Evolutionary conservation across 92 coral and sea anemone genomes (phyloP), one percentile per base, ranked within the genome.

Genomic region (Pocillopora meandrina): DNA sequence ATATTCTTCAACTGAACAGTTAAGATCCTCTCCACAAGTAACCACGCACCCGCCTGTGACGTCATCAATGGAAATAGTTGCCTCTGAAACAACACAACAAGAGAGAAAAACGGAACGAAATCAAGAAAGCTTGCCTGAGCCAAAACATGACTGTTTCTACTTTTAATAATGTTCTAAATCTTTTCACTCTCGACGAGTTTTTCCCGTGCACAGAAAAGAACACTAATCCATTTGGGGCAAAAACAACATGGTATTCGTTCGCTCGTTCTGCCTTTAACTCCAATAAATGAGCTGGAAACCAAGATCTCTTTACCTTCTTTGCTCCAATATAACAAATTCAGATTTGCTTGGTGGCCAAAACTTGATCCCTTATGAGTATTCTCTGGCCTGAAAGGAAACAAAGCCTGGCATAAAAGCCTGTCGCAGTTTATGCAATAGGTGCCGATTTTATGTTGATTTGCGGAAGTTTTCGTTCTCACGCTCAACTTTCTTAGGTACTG

Each of bases 281-380:
- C 52, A 42, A 42, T 42, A 42, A 42, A 42, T 3, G 52, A 42
- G 52, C 52, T 16, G 55, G 8, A 15, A 70, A 70, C 1, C 55
- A 34, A 16, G 74, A 36, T 12, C 35, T 11, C 35, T 64, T 74
- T 80, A 96, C 98, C 98, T 91, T 96, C 98, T 74, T 78, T 83
- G 23, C 96, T 94, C 98, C 98, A 96, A 88, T 96, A 96, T 47
- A 96, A 92, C 57, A 94, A 93, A 73, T 97, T 97, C 70, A 86
- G 83, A 85, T 97, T 90, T 19, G 97, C 93, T 74, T 95, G 97
- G 80, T 97, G 89, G 80, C 93, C 92, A 64, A 92, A 95, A 67
- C 78, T 86, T 0, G 91, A 87, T 26, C 99, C 99, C 73, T 90
- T 92, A 87, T 97, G 98, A 72, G 99, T 97, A 71, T 97, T 92